Evolutionary conservation across 2,797 vertebrate species (phyloP).

Genomic region (Anguilla marmorata): DNA sequence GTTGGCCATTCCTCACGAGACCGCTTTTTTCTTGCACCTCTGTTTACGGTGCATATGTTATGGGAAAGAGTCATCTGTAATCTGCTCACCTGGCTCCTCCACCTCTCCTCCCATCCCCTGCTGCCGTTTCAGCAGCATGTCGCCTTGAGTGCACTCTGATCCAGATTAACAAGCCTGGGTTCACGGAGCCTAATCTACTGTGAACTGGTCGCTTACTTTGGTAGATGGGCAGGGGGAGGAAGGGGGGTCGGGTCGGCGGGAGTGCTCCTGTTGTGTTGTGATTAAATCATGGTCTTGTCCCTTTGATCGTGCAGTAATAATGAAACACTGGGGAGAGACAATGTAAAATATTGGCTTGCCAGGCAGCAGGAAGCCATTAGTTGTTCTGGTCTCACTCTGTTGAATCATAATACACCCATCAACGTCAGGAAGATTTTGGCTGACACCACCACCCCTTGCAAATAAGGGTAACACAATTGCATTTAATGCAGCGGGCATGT

Average conservation of each 20-base stretch:
- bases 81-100: not conserved
- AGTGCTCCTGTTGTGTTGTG: constrained; percentile 8
- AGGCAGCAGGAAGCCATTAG: constrained; percentile 54
- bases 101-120: constrained; percentile 39
- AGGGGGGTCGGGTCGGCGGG: constrained; percentile 23
- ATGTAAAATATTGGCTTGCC: constrained; percentile 63
- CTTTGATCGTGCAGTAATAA: constrained; percentile 24
- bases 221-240: constrained; percentile 53
- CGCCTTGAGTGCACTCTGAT: constrained; percentile 61
- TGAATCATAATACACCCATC: constrained; percentile 69
- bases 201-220: constrained; percentile 58
- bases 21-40: not conserved
- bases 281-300: constrained; percentile 18
- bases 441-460: constrained; percentile 12
- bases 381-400: constrained; percentile 46
- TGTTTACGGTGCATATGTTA: not conserved
- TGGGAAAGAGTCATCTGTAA: not conserved
- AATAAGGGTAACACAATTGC: constrained; percentile 8
- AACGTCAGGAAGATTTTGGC: constrained; percentile 31
- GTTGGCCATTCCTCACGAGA: not conserved
- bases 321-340: constrained; percentile 47
- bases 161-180: constrained; percentile 65
- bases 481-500: constrained; percentile 1
- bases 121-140: constrained; percentile 57
- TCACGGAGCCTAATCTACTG: constrained; percentile 60